phyloP scores from a whole-genome alignment of 1,140 invertebrate genomes.

The Lepidurus apus region DNA sequence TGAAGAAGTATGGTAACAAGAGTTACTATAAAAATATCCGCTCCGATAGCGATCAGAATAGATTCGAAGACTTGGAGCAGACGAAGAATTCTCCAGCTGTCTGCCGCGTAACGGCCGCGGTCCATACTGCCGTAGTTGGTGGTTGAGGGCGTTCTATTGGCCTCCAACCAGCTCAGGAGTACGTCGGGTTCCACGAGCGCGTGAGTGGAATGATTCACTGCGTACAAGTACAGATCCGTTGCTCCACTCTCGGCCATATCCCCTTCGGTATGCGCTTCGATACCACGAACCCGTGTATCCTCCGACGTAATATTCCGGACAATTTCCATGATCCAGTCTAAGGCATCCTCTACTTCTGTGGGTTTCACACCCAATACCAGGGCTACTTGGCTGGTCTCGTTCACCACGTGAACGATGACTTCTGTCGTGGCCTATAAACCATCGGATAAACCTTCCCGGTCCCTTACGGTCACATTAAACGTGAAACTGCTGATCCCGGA shows the following conservation, averaged over 20 bases:
- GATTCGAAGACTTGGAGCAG: conserved; percentile 24
- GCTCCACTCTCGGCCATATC: conserved; percentile 53
- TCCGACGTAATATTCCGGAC: conserved; percentile 59
- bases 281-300: conserved; percentile 66
- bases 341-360: too few relatives aligned
- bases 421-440: too few relatives aligned
- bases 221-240: conserved; percentile 77
- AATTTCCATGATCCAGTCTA: too few relatives aligned
- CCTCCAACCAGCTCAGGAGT: conserved; percentile 16
- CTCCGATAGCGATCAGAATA: conserved; percentile 29
- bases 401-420: too few relatives aligned
- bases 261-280: conserved; percentile 64
- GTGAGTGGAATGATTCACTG: conserved; percentile 58
- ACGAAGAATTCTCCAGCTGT: background rate
- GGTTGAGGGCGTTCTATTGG: conserved; percentile 2
- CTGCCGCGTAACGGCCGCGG: background rate
- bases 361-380: too few relatives aligned
- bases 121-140: background rate
- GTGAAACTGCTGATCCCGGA: too few relatives aligned
- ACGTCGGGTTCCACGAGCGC: background rate
- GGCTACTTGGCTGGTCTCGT: too few relatives aligned
- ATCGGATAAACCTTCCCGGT: too few relatives aligned
- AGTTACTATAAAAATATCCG: conserved; percentile 16
- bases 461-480: too few relatives aligned
- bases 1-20: conserved; percentile 2